Evolutionary conservation across 1,140 invertebrate species (phyloP), one percentile per base, ranked within the genome.

Genomic region (Drosophila repletoides): DNA sequence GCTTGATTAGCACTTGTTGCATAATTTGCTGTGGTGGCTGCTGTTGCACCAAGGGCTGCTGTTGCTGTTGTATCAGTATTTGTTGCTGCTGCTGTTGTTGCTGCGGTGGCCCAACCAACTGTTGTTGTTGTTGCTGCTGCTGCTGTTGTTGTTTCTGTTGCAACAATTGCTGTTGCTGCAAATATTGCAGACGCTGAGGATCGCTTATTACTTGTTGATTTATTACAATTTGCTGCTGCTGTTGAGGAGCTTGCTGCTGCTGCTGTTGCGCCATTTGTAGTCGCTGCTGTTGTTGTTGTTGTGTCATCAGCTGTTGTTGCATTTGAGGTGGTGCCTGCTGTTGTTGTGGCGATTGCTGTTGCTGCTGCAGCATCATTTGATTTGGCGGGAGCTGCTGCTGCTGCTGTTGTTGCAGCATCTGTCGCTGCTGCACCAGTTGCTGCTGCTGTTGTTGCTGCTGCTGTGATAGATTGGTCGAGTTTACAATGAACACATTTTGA

Each of bases 401-500:
- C 34, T 89, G 52, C 17, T 68, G 90, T 90, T n/a, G 89, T 76
- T 38, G 65, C 5, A 5, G 90, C 90, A 6, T 91, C 92, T 91
- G 76, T 89, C 92, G 72, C 91, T 93, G 33, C 90, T 91, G 33
- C 90, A 92, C 90, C 43, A 61, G 89, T 79, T 92, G 91, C 40
- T 92, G 91, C 40, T 90, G 88, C 64, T 92, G 91, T 43, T 92
- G 91, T 34, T 61, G 69, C 15, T 91, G 90, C 19, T 89, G 90
- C 15, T 91, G 89, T 48, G 92, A 66, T 3, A 80, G 33, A 29
- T 80, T 67, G 74, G 90, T 69, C 9, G 90, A 89, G 55, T 90
- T 90, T 1, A 90, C 81, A 41, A 90, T 88, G 6, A 88, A 87
- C 12, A 90, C 79, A 59, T 89, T 90, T 55, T 88, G 86, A 52